Evolutionary conservation across 1,140 invertebrate species (phyloP), one percentile per base, ranked within the genome.

Genomic region (Drosophila grimshawi): DNA sequence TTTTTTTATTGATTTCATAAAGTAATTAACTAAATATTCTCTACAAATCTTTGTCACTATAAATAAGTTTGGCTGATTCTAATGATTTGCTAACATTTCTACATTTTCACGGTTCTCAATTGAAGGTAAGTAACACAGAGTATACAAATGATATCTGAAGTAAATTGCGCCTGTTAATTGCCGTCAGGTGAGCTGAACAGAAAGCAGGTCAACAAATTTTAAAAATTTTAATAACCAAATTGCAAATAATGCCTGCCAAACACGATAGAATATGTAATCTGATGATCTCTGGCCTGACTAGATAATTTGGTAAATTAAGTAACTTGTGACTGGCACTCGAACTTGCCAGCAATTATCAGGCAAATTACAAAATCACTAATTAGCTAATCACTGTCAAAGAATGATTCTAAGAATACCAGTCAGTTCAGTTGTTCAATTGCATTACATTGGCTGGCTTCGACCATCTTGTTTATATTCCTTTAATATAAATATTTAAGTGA

Each of bases 161-260:
- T 4, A n/a, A 43, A 43, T 43, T 2, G 39, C 10, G 33, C 39
- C 19, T 19, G 8, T 56, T 56, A 35, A 39, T 56, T 56, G 53
- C 53, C 53, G 35, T 56, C 35, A 39, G 56, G 30, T 33, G 57
- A 59, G 11, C 39, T 11, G n/a, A 7, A 5, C 56, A 30, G 11
- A 49, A 49, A 49, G 48, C 48, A 49, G 48, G 48, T 49, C 48
- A 49, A 49, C 29, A 49, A 5, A 49, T 30, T 10, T 49, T 8
- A 49, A 19, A 49, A 30, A 49, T 2, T 33, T 45, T 33, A 60
- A 60, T 46, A 33, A 8, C 29, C 4, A 19, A 81, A 78, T 72
- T 73, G 74, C 63, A 19, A 51, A 32, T 45, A 69, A 43, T 27
- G 39, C 73, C 67, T 66, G 53, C 37, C 63, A 39, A 57, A 68